phyloP scores from a whole-genome alignment of 2,797 vertebrate genomes.

The Aldrovandia affinis region DNA sequence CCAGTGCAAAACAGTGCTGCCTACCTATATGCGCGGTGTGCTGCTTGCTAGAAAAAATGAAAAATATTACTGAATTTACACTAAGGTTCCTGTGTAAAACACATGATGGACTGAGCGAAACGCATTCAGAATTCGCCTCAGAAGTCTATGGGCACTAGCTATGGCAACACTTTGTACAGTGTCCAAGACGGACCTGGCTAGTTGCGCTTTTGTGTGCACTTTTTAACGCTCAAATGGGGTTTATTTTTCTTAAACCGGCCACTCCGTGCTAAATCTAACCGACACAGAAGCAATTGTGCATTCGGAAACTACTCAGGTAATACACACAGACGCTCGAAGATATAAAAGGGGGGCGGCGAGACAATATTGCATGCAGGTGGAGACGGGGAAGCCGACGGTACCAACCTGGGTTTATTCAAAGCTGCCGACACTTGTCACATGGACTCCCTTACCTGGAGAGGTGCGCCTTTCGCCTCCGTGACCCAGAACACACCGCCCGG shows the following conservation, averaged over 20 bases:
- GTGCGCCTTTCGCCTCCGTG: not conserved
- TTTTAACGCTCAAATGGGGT: not conserved
- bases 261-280: not conserved
- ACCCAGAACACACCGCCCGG: slow-evolving; percentile 1
- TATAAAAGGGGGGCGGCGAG: not conserved
- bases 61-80: not conserved
- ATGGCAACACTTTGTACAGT: not conserved
- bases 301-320: not conserved
- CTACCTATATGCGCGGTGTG: not conserved
- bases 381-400: not conserved
- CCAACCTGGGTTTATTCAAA: slow-evolving; percentile 4
- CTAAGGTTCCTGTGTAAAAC: not conserved
- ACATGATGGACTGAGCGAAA: not conserved
- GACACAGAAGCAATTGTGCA: not conserved
- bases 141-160: not conserved
- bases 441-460: not conserved
- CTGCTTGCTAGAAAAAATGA: not conserved
- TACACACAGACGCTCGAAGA: not conserved
- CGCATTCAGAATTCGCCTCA: not conserved
- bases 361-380: not conserved
- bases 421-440: not conserved
- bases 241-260: not conserved
- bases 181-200: not conserved
- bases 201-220: not conserved
- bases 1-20: too few species aligned